Evolutionary conservation across 2,113 vertebrate genomes (phyloP).

Genomic region (Actenoides hombroni): DNA sequence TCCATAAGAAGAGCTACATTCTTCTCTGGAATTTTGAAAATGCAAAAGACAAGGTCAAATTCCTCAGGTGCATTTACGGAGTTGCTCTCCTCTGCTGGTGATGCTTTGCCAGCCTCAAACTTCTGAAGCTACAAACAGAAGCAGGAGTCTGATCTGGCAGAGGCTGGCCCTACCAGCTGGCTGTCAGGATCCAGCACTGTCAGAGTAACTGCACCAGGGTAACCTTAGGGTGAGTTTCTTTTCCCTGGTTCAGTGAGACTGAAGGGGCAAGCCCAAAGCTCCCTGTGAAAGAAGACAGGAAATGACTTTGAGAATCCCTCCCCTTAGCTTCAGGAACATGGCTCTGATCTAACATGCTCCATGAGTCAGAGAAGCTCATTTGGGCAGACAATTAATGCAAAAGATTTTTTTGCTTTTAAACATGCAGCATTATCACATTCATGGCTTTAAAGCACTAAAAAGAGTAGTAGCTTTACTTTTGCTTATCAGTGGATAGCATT

Average conservation of each 20-base stretch:
- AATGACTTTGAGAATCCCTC: neutral
- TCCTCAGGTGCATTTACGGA: neutral
- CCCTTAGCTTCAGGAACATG: neutral
- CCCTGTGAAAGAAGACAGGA: neutral
- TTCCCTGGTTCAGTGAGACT: neutral
- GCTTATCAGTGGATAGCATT: neutral
- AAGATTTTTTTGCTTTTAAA: neutral
- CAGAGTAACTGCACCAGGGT: neutral
- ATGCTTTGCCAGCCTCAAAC: rapidly evolving
- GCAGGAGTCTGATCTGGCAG: neutral
- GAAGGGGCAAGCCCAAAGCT: neutral
- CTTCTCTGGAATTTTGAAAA: neutral
- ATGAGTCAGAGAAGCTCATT: neutral
- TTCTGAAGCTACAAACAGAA: neutral
- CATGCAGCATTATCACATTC: neutral
- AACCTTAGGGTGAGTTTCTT: neutral
- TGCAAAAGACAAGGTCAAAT: neutral
- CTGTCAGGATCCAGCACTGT: neutral
- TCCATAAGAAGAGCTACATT: neutral
- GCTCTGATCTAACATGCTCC: neutral
- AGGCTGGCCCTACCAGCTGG: neutral
- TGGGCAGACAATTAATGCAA: neutral
- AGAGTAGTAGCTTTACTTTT: neutral
- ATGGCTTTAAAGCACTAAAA: neutral
- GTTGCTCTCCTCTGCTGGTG: rapidly evolving